Percentiles rank a stretch among this genome's conserved stretches.
phyloP scores from a whole-genome alignment of 2,888 invertebrate genomes.

The Leucoma salicis region DNA sequence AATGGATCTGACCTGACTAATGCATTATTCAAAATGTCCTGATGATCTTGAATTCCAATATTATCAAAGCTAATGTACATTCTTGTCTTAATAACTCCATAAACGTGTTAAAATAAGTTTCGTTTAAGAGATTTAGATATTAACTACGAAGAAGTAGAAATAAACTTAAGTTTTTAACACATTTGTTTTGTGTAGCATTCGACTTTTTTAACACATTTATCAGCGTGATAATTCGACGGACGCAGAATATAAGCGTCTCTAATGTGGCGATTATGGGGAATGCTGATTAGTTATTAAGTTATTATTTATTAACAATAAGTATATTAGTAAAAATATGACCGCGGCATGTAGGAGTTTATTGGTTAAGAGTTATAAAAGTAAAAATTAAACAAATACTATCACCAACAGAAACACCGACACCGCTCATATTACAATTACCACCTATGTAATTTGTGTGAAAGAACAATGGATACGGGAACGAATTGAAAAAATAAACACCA shows the following conservation, averaged over 20 bases:
- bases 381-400: constrained; percentile 39
- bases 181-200: no score
- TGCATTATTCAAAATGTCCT: constrained; percentile 71
- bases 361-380: constrained; percentile 33
- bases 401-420: constrained; percentile 22
- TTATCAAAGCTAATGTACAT: constrained; percentile 45
- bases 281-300: no score
- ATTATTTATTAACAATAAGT: no score
- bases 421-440: constrained; percentile 55
- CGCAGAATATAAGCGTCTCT: no score
- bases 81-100: constrained; percentile 21
- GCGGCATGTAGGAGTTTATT: constrained; percentile 10
- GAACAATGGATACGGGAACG: constrained; percentile 46
- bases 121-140: no score
- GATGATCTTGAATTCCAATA: constrained; percentile 55
- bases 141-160: no score
- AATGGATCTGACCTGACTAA: constrained; percentile 61
- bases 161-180: no score
- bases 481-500: constrained; percentile 70
- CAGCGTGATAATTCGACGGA: no score
- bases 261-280: no score
- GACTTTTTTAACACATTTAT: no score
- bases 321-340: no score
- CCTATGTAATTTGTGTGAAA: constrained; percentile 56
- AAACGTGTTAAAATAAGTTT: constrained; percentile 15